Percentiles rank a stretch among this genome's conserved stretches.
Evolutionary conservation across 2,888 invertebrate genomes (phyloP).

Genomic region (Nyleta sp.): DNA sequence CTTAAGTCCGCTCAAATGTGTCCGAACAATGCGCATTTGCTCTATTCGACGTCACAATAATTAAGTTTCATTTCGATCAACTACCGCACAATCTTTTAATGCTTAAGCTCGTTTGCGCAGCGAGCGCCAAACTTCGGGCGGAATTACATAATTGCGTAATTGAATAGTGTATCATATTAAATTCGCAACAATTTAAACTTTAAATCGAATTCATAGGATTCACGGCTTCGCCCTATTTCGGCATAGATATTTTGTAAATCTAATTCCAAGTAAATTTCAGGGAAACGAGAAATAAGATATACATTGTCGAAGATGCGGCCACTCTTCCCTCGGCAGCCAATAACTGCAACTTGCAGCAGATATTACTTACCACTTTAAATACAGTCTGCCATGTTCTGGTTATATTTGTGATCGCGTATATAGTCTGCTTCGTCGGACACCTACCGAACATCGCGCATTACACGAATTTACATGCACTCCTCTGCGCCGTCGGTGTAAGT

Average conservation of each 20-base stretch:
- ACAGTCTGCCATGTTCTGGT: conserved; percentile 64
- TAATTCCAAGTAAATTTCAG: conserved; percentile 48
- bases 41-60: no score
- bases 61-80: no score
- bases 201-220: conserved; percentile 10
- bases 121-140: neutral
- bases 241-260: conserved; percentile 30
- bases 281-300: conserved; percentile 37
- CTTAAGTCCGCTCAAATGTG: no score
- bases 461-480: conserved; percentile 59
- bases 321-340: conserved; percentile 15
- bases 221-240: conserved; percentile 22
- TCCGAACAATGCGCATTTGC: no score
- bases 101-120: no score
- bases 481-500: conserved; percentile 68
- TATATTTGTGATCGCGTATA: conserved; percentile 59
- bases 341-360: conserved; percentile 32
- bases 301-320: conserved; percentile 19
- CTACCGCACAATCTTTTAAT: no score
- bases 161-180: conserved; percentile 3
- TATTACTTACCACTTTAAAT: conserved; percentile 50
- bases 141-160: neutral
- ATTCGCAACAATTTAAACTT: conserved; percentile 20
- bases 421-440: conserved; percentile 42
- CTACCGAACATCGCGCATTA: conserved; percentile 35